Conservation (phyloP, 2,113 vertebrate species). For the Alethe castanea region DNA sequence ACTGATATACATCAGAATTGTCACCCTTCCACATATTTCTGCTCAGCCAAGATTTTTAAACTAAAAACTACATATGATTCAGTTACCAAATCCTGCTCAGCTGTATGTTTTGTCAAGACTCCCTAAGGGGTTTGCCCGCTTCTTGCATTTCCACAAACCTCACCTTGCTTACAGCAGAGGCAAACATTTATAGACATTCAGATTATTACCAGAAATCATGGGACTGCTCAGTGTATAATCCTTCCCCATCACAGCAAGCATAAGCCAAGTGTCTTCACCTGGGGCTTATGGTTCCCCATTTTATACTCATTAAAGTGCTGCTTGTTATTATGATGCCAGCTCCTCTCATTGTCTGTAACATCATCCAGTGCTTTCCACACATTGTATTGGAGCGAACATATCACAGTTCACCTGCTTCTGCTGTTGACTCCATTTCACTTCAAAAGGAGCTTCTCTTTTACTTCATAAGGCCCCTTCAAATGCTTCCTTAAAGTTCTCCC, state of each 20-base stretch:
- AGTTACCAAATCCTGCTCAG: not conserved
- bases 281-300: not conserved
- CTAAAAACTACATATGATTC: not conserved
- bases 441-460: not conserved
- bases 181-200: not conserved
- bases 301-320: not conserved
- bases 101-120: not conserved
- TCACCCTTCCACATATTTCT: slow-evolving; percentile 17
- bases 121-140: not conserved
- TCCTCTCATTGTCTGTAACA: not conserved
- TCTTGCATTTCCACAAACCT: not conserved
- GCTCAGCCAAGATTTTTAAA: slow-evolving; percentile 9
- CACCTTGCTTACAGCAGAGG: not conserved
- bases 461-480: not conserved
- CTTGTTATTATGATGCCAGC: not conserved
- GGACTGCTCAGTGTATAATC: not conserved
- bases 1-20: slow-evolving; percentile 26
- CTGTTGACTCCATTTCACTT: not conserved
- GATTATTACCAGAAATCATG: not conserved
- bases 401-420: not conserved
- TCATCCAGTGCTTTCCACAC: not conserved
- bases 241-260: not conserved
- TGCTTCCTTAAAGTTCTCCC: not conserved
- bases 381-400: not conserved
- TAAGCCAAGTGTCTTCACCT: not conserved